phyloP scores from a whole-genome alignment of 2,797 vertebrate genomes.

The Crypturellus tataupa region DNA sequence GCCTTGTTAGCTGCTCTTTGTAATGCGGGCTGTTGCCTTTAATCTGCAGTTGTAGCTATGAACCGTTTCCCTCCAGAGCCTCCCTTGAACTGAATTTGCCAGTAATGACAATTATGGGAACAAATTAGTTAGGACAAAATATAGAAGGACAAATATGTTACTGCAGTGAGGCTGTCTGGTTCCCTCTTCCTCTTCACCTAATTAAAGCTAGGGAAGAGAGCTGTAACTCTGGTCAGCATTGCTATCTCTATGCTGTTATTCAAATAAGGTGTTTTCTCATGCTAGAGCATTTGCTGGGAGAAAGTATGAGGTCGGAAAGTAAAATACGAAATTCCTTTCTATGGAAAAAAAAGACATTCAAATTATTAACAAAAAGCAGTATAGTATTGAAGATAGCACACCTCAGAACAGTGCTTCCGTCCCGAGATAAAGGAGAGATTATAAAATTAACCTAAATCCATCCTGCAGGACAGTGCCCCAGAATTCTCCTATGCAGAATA shows the following conservation, averaged over 20 bases:
- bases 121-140: not conserved
- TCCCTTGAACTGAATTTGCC: not conserved
- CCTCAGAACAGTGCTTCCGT: not conserved
- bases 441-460: not conserved
- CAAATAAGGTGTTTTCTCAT: not conserved
- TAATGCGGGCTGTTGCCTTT: not conserved
- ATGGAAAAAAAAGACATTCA: not conserved
- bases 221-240: not conserved
- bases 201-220: not conserved
- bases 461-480: not conserved
- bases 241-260: not conserved
- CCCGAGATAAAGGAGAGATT: not conserved
- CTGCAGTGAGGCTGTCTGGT: not conserved
- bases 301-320: not conserved
- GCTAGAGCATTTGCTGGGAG: not conserved
- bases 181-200: not conserved
- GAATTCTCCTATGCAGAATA: not conserved
- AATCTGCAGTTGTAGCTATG: not conserved
- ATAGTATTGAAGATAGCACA: not conserved
- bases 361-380: not conserved
- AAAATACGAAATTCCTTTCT: not conserved
- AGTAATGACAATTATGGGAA: not conserved
- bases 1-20: not conserved
- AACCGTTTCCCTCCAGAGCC: not conserved
- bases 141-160: not conserved